Percentiles rank a stretch among this genome's conserved stretches.
phyloP scores from a whole-genome alignment of 2,888 invertebrate genomes.

The Acanthosepion lycidas region DNA sequence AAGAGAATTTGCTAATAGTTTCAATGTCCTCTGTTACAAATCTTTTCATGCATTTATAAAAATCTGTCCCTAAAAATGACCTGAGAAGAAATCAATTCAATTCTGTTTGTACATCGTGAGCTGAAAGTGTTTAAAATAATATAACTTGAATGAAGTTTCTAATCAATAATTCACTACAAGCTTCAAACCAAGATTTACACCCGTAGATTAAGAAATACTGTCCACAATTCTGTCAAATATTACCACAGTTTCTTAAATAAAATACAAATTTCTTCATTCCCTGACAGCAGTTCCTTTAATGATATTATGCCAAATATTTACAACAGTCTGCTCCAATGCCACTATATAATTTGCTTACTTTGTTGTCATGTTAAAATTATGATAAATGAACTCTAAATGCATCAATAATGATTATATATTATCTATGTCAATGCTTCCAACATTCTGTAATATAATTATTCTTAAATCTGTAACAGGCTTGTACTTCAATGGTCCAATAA shows the following conservation, averaged over 20 bases:
- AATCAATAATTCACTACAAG: neutral
- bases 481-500: too few relatives aligned
- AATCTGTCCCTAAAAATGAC: neutral
- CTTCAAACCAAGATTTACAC: neutral
- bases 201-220: neutral
- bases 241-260: neutral
- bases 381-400: neutral
- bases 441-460: too few relatives aligned
- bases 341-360: neutral
- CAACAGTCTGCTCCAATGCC: neutral
- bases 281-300: neutral
- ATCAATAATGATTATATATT: too few relatives aligned
- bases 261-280: neutral
- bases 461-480: too few relatives aligned
- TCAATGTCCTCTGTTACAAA: neutral
- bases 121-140: neutral
- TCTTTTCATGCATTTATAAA: neutral
- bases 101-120: neutral
- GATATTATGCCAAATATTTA: neutral
- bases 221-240: neutral
- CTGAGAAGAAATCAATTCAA: neutral
- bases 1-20: neutral
- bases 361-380: neutral
- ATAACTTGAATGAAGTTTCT: neutral
- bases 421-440: too few relatives aligned